Base-by-base conservation (phyloP, 2,888 invertebrate genomes). In the Kryphioiulus occultus region DNA sequence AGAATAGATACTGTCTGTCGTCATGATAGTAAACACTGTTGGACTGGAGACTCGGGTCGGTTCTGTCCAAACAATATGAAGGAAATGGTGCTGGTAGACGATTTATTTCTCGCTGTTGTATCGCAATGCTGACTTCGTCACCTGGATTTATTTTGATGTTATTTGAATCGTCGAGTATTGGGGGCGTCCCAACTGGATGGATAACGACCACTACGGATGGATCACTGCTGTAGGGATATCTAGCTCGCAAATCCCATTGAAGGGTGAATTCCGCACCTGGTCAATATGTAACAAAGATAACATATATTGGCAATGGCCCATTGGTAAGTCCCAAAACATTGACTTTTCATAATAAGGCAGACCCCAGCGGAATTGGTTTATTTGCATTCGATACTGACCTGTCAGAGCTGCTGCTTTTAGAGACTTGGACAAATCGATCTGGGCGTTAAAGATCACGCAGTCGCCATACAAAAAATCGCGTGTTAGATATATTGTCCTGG, bases 111-210 rank as follows among this genome's bases (percentile, higher is more conserved):
- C 88, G 26, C 59, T 88, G 88, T 15, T 78, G 88, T 17, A 88
- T 85, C 17, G 88, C 88, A 39, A 88, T 85, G 68, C 53, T 88
- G 17, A 88, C 88, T 53, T 88, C 88, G 39, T 88, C 88, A 19
- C 88, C 88, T 9, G 85, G 85, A 42, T 88, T 59, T 1, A 88
- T 35, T 44, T 88, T 88, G 22, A 88, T 88, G 68, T 88, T 88
- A 42, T 88, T 88, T 35, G 88, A 88, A n/a, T 88, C 88, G n/a
- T 88, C 88, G 17, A 88, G 26, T 10, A 88, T 88, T 19, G 88
- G 88, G 0, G 88, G 85, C 19, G 88, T 88, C 26, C 88, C 88
- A 32, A 68, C 88, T 9, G 88, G 85, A 68, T 88, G 88, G 30
- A 88, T 32, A 4, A 88, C 88, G n/a, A 85, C 88, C 17, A 88